Evolutionary conservation across 1,140 invertebrate genomes (phyloP).

Genomic region (Anoplolepis gracilipes): DNA sequence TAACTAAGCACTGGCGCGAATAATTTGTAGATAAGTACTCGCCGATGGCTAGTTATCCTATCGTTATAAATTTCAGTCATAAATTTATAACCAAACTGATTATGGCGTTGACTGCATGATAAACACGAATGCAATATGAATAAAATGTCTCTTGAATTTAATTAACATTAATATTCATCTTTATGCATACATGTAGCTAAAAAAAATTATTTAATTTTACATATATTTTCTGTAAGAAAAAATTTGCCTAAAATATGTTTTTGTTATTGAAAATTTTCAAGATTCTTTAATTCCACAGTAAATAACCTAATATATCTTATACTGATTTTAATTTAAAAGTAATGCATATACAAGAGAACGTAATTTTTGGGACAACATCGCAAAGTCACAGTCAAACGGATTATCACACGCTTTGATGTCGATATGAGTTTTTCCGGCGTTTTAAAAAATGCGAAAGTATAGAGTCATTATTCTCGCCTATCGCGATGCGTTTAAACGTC

Average conservation of each 20-base stretch:
- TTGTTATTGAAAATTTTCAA: constrained; percentile 9
- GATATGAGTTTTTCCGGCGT: constrained; percentile 40
- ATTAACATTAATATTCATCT: constrained; percentile 37
- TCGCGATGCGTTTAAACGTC: constrained; percentile 26
- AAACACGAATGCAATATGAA: constrained; percentile 1
- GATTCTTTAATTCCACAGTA: not conserved
- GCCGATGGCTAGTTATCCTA: constrained; percentile 45
- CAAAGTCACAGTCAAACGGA: not conserved
- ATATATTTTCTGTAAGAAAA: not conserved
- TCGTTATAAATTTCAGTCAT: constrained; percentile 42
- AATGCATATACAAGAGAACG: not conserved
- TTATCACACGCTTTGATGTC: constrained; percentile 5
- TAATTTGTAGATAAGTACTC: constrained; percentile 59
- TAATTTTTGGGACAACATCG: constrained; percentile 4
- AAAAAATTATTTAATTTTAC: not conserved
- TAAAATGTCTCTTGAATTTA: not conserved
- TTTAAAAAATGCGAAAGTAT: not conserved
- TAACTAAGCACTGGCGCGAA: constrained; percentile 35
- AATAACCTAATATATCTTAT: not conserved
- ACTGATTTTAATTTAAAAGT: constrained; percentile 5
- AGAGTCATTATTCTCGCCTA: constrained; percentile 51
- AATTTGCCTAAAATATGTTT: not conserved
- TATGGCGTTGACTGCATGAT: constrained; percentile 3
- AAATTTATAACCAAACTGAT: constrained; percentile 51
- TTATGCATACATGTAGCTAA: not conserved